These are phyloP conservation scores for Drosophila simulans DNA, from an alignment of 1,140 invertebrate species.

Conservation along the genomic window DNA sequence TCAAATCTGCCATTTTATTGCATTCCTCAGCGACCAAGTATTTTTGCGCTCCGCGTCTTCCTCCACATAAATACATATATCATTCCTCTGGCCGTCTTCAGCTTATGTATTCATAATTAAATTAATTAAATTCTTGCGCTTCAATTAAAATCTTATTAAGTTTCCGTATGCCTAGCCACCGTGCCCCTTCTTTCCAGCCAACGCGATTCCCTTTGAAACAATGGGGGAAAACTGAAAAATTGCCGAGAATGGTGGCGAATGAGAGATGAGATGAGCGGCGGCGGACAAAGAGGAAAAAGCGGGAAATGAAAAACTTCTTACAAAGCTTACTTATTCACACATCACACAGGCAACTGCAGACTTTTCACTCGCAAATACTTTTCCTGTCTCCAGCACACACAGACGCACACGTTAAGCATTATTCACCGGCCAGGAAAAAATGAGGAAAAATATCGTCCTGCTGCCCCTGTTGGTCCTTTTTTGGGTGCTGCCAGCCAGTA, in stretches of 20 bases:
- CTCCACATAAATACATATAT: slow-evolving; percentile 15
- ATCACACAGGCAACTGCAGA: slow-evolving; percentile 30
- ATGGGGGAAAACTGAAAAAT: slow-evolving; percentile 40
- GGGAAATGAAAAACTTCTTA: slow-evolving; percentile 49
- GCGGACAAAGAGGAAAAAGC: slow-evolving; percentile 13
- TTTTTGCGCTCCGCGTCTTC: slow-evolving; percentile 9
- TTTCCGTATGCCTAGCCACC: slow-evolving; percentile 50
- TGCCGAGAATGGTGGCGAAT: slow-evolving; percentile 25
- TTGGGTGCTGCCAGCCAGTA: slow-evolving; percentile 26
- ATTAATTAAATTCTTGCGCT: slow-evolving; percentile 84
- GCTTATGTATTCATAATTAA: slow-evolving; percentile 65
- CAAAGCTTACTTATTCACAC: slow-evolving; percentile 76
- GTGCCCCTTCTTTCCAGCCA: slow-evolving; percentile 3
- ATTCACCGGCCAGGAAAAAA: slow-evolving; percentile 55
- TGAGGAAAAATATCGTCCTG: slow-evolving; percentile 35
- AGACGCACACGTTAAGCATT: slow-evolving; percentile 33
- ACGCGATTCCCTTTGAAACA: slow-evolving; percentile 35
- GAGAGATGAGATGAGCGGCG: slow-evolving; percentile 25
- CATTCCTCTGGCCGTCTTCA: slow-evolving; percentile 16
- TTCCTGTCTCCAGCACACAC: slow-evolving; percentile 30
- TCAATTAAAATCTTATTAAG: slow-evolving; percentile 84
- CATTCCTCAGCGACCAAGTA: slow-evolving; percentile 25
- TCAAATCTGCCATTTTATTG: slow-evolving; percentile 31
- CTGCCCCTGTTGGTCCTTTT: slow-evolving; percentile 55
- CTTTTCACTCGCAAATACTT: slow-evolving; percentile 52